These are phyloP conservation scores for Goniozus legneri DNA, from an alignment of 1,140 invertebrate genomes.

Conservation along the genomic window DNA sequence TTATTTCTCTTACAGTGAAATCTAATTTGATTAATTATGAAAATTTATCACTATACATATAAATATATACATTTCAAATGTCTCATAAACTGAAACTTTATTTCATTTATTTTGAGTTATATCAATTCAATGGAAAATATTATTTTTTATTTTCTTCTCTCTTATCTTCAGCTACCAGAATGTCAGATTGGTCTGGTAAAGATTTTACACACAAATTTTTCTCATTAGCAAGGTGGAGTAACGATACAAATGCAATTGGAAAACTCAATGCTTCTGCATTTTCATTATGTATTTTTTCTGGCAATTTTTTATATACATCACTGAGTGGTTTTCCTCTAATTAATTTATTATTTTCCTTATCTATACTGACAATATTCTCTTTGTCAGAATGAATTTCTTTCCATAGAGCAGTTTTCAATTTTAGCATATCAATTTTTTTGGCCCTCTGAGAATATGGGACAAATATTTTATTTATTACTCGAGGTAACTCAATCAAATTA, in stretches of 20 bases:
- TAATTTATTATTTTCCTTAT: slow-evolving; percentile 25
- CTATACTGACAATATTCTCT: slow-evolving; percentile 30
- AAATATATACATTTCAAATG: too few species aligned
- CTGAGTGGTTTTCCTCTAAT: slow-evolving; percentile 43
- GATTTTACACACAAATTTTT: slow-evolving; percentile 45
- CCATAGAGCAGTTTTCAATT: slow-evolving; percentile 72
- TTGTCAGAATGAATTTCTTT: slow-evolving; percentile 40
- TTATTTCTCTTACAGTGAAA: too few species aligned
- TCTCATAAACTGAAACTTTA: too few species aligned
- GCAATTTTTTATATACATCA: slow-evolving; percentile 60
- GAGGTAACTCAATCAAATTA: slow-evolving; percentile 60
- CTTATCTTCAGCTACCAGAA: slow-evolving; percentile 20
- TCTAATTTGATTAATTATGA: too few species aligned
- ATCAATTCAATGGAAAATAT: too few species aligned
- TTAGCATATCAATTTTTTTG: slow-evolving; percentile 78
- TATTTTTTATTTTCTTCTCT: too few species aligned
- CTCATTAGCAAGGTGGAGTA: slow-evolving; percentile 80
- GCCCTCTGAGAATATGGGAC: slow-evolving; percentile 73
- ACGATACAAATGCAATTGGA: slow-evolving; percentile 70
- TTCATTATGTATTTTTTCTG: slow-evolving; percentile 57
- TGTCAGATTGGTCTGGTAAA: slow-evolving; percentile 21
- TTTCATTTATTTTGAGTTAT: too few species aligned
- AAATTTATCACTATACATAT: too few species aligned
- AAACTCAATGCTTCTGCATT: slow-evolving; percentile 71
- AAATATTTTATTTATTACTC: slow-evolving; percentile 58